Conservation (phyloP, 2,888 invertebrate genomes). For the Sarcophaga variegata region DNA sequence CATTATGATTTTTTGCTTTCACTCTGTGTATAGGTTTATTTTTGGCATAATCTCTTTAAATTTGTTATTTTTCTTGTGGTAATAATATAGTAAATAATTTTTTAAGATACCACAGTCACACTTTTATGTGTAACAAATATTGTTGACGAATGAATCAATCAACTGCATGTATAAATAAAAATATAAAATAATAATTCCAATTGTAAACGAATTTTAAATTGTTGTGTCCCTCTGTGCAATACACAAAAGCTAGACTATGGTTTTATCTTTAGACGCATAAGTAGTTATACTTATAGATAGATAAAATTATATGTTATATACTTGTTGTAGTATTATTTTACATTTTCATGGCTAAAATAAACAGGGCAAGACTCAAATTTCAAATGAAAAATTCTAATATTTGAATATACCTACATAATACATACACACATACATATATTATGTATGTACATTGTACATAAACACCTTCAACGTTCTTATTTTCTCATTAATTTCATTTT, state of each 20-base stretch:
- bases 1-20: too few species aligned
- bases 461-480: not conserved
- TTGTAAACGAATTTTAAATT: too few species aligned
- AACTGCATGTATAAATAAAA: too few species aligned
- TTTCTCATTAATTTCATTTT: not conserved
- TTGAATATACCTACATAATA: not conserved
- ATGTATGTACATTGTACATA: not conserved
- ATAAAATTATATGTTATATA: not conserved
- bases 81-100: too few species aligned
- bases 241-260: not conserved
- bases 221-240: too few species aligned
- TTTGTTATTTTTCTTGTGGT: too few species aligned
- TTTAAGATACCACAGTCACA: too few species aligned
- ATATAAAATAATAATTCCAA: too few species aligned
- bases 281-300: not conserved
- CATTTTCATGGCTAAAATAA: slow-evolving; percentile 26
- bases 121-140: too few species aligned
- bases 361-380: slow-evolving; percentile 41
- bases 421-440: not conserved
- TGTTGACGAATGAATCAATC: too few species aligned
- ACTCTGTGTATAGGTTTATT: too few species aligned
- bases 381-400: slow-evolving; percentile 3
- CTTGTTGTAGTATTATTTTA: slow-evolving; percentile 17
- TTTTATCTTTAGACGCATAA: slow-evolving; percentile 15
- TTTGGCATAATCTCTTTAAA: too few species aligned